Conservation (phyloP, 2,888 invertebrate genomes). For the Gisinianus flammeolus region DNA sequence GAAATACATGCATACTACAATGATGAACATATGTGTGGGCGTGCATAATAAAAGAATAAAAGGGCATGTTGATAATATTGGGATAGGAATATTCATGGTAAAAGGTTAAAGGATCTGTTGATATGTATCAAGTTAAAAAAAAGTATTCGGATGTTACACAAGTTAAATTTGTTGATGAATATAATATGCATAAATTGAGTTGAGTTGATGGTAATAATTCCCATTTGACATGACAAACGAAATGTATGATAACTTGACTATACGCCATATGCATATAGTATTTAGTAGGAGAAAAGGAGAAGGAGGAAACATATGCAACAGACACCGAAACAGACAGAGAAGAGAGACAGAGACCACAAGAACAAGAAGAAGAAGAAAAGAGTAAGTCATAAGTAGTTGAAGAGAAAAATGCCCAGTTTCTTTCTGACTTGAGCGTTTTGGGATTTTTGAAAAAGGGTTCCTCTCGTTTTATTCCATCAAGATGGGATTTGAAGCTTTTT, state of each 20-base stretch:
- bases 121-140: too few species aligned
- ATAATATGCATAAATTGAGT: too few species aligned
- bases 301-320: neutral
- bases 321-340: neutral
- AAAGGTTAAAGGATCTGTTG: too few species aligned
- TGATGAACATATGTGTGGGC: too few species aligned
- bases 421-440: conserved; percentile 23
- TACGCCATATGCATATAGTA: too few species aligned
- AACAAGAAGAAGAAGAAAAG: neutral
- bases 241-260: neutral
- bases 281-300: neutral
- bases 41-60: too few species aligned
- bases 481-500: conserved; percentile 35
- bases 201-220: too few species aligned
- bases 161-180: too few species aligned
- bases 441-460: conserved; percentile 2
- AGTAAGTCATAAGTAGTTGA: conserved; percentile 20
- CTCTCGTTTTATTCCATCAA: conserved; percentile 29
- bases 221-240: neutral
- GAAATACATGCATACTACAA: too few species aligned
- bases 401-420: conserved; percentile 36
- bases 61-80: too few species aligned
- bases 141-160: too few species aligned
- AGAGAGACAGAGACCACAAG: neutral
- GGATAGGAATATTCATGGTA: too few species aligned